Base-by-base conservation (phyloP, 1,140 invertebrate species). In the Drosophila sp. region DNA sequence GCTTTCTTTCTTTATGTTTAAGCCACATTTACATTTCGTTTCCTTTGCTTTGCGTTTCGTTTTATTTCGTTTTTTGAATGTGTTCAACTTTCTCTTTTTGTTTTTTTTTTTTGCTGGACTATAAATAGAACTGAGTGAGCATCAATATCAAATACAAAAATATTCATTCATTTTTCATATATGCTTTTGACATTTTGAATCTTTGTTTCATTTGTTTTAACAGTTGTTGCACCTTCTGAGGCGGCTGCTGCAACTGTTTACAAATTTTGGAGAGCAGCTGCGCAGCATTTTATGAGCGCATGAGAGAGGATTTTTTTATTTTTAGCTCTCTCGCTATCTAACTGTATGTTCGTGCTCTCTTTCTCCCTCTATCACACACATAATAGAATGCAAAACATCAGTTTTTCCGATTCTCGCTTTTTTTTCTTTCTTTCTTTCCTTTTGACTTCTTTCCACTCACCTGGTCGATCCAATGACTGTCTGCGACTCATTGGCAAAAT, bases 401-500 rank as follows among this genome's bases (percentile, higher is more conserved):
- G 54, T 70, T 72, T 68, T 64, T 70, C 56, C 66, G 60, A 23
- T 47, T 41, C 32, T 35, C 23, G 55, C 57, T 60, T 41, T 27
- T 60, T 4, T 75, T 61, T 64, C 27, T 6, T 40, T n/a, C 11
- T n/a, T 33, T 38, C 50, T 62, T 40, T 40, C 44, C 10, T 23
- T 35, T 38, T 27, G 25, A 40, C 38, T 44, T 17, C 38, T 54
- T 74, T 75, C 60, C 61, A 70, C 81, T 78, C 80, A 91, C 90
- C 90, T 91, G 90, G 90, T 90, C 90, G 90, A 91, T 91, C 90
- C 86, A 91, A 85, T 89, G 90, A 91, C 90, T 91, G 90, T 85
- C 90, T 90, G 77, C 90, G 90, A 91, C 90, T 91, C 90, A 91
- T 91, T 91, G 90, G 90, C 90, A 80, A 86, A 84, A 76, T 76